These are phyloP conservation scores for Ophion costatus DNA, from an alignment of 2,888 invertebrate species.

Conservation along the genomic window DNA sequence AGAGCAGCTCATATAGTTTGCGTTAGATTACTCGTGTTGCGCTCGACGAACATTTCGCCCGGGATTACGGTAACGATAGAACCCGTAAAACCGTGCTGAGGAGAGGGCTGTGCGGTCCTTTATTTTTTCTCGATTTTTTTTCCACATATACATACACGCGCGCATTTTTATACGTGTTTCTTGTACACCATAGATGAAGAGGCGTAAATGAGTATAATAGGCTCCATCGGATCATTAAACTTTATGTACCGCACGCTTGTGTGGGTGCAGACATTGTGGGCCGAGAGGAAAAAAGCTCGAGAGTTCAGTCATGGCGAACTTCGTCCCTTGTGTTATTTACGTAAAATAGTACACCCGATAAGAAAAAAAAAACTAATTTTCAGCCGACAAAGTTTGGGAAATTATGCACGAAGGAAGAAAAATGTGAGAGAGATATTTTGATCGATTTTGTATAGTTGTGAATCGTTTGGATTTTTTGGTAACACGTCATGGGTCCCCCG, in stretches of 20 bases:
- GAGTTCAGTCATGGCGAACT: not conserved
- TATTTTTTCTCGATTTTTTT: not conserved
- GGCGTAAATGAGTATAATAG: slow-evolving; percentile 59
- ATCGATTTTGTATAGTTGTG: no score
- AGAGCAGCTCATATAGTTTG: slow-evolving; percentile 63
- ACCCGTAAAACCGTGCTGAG: slow-evolving; percentile 54
- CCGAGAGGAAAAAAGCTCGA: not conserved
- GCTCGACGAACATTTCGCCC: slow-evolving; percentile 37
- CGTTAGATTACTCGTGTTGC: slow-evolving; percentile 65
- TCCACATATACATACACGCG: not conserved
- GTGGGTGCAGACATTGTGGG: slow-evolving; percentile 23
- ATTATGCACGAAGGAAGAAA: not conserved
- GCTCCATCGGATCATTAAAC: slow-evolving; percentile 59
- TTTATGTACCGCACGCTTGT: slow-evolving; percentile 18
- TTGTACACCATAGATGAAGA: slow-evolving; percentile 40
- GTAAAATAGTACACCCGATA: not conserved
- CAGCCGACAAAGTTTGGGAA: not conserved
- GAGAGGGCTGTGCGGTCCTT: not conserved
- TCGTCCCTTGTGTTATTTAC: not conserved
- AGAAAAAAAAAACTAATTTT: not conserved
- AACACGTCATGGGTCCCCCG: not conserved
- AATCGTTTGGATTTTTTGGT: not conserved
- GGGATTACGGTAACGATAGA: slow-evolving; percentile 55
- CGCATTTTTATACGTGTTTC: slow-evolving; percentile 1
- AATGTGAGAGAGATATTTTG: not conserved